phyloP scores from a whole-genome alignment of 2,888 invertebrate species.

The Leptothorax acervorum region DNA sequence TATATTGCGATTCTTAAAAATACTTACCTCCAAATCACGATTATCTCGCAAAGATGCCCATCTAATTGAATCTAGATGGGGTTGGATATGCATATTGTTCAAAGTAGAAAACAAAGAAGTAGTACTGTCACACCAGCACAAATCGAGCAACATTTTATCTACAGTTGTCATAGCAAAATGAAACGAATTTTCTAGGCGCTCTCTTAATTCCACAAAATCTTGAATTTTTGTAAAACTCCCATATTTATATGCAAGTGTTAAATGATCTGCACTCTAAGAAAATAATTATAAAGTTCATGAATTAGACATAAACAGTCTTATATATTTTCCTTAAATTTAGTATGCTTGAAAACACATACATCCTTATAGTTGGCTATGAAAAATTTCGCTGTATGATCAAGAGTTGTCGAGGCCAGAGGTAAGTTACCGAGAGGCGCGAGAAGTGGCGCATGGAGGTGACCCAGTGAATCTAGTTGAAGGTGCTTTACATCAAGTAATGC shows the following conservation, averaged over 20 bases:
- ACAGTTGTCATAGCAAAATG: constrained; percentile 90
- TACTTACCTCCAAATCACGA: constrained; percentile 82
- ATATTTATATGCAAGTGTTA: constrained; percentile 97
- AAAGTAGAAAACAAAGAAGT: constrained; percentile 77
- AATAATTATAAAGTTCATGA: constrained; percentile 26
- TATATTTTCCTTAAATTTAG: neutral
- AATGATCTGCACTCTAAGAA: constrained; percentile 94
- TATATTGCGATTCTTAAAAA: constrained; percentile 13
- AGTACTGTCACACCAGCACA: constrained; percentile 84
- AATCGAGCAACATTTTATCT: constrained; percentile 90
- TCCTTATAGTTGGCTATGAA: constrained; percentile 96
- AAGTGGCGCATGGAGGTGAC: constrained; percentile 93
- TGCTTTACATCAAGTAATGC: constrained; percentile 94
- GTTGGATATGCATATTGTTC: constrained; percentile 81
- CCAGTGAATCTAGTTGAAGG: constrained; percentile 96
- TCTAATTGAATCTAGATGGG: constrained; percentile 80
- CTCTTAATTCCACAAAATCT: constrained; percentile 95
- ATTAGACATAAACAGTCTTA: constrained; percentile 17
- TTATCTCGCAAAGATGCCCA: constrained; percentile 83
- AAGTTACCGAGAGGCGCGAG: constrained; percentile 91
- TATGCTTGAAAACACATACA: constrained; percentile 86
- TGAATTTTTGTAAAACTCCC: constrained; percentile 97
- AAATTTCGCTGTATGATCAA: constrained; percentile 93
- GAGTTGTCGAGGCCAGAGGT: constrained; percentile 89
- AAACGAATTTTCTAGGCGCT: constrained; percentile 92